Percentiles rank a stretch among this genome's conserved stretches.
phyloP scores from a whole-genome alignment of 2,113 vertebrate species.

The Brachyhypopomus occidentalis region DNA sequence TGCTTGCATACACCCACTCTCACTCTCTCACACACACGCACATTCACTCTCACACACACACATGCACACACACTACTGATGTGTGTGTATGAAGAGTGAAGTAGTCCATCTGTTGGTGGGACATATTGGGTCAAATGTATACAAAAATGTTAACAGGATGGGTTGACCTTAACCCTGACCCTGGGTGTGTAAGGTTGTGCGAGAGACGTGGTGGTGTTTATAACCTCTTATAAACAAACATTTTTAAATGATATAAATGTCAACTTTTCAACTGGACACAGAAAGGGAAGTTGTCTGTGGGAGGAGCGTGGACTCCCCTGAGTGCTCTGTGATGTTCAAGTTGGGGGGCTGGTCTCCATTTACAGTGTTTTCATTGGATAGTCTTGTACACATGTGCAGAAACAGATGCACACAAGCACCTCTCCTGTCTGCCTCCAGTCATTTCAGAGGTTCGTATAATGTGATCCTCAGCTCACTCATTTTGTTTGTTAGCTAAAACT shows the following conservation, averaged over 20 bases:
- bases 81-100: background rate
- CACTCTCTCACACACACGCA: conserved; percentile 21
- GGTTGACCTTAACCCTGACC: too few relatives aligned
- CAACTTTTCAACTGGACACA: conserved; percentile 15
- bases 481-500: background rate
- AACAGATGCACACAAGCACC: background rate
- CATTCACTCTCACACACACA: conserved; percentile 4
- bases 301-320: background rate
- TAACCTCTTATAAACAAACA: conserved; percentile 2
- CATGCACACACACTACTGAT: conserved; percentile 29
- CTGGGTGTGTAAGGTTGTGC: background rate
- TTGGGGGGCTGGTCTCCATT: background rate
- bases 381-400: background rate
- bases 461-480: background rate
- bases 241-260: conserved; percentile 20
- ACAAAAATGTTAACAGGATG: background rate
- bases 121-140: conserved; percentile 3
- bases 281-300: conserved; percentile 15
- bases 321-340: background rate
- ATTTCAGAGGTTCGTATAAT: background rate
- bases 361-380: conserved; percentile 9
- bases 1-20: conserved; percentile 11
- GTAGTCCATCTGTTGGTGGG: background rate
- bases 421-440: background rate
- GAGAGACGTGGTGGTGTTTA: background rate